These are phyloP conservation scores for Arctopsyche grandis DNA, from an alignment of 1,140 invertebrate species.

Conservation along the genomic window DNA sequence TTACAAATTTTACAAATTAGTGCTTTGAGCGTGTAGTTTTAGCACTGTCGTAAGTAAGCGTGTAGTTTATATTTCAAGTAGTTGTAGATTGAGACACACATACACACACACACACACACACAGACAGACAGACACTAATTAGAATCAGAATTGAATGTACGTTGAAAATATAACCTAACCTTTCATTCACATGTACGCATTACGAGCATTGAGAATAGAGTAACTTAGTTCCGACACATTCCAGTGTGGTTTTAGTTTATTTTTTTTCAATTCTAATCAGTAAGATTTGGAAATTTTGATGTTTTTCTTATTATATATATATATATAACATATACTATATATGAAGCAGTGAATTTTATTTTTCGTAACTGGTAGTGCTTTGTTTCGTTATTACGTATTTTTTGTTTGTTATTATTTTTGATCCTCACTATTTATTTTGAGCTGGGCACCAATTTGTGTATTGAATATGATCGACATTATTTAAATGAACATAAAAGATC, in stretches of 20 bases:
- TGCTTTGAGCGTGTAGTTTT: slow-evolving; percentile 32
- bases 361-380: no score
- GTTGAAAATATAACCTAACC: neutral
- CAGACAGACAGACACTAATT: neutral
- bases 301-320: no score
- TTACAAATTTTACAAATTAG: slow-evolving; percentile 12
- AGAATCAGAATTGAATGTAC: neutral
- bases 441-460: no score
- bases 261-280: neutral
- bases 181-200: neutral
- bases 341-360: no score
- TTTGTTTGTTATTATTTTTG: no score
- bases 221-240: slow-evolving; percentile 2
- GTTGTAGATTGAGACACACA: neutral
- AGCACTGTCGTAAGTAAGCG: slow-evolving; percentile 10
- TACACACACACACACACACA: neutral
- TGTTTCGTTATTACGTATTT: no score
- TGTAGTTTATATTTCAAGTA: slow-evolving; percentile 18
- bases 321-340: no score
- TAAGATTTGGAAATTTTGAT: neutral
- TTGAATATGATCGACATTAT: no score
- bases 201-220: neutral
- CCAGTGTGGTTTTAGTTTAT: slow-evolving; percentile 21
- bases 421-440: no score
- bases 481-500: no score